A percentile compares a stretch with the other conserved stretches of the same genome.
These are phyloP conservation scores for Leucophora obtusa DNA, from an alignment of 2,888 invertebrate species.

Conservation along the genomic window DNA sequence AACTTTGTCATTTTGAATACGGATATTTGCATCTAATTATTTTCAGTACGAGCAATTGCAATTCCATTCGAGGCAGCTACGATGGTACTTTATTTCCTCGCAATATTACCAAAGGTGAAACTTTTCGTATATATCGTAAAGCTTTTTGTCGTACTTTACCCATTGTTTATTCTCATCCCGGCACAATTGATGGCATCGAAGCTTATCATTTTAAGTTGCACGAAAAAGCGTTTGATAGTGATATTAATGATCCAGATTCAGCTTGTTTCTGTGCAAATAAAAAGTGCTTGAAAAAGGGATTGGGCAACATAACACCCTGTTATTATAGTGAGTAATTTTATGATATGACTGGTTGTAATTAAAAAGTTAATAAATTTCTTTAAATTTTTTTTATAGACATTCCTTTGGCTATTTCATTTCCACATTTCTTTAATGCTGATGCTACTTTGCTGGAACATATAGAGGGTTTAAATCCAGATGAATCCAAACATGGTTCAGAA, in stretches of 20 bases:
- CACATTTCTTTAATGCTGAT: constrained; percentile 85
- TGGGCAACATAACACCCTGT: constrained; percentile 85
- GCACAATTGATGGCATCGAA: constrained; percentile 79
- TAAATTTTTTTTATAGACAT: constrained; percentile 79
- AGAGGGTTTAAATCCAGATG: constrained; percentile 83
- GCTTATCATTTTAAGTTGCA: constrained; percentile 82
- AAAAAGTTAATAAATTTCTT: not conserved
- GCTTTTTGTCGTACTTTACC: constrained; percentile 87
- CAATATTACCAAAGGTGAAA: constrained; percentile 80
- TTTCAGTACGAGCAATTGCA: constrained; percentile 82
- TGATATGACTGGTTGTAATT: not conserved
- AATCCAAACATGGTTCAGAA: constrained; percentile 79
- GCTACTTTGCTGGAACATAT: constrained; percentile 81
- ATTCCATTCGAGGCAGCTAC: constrained; percentile 83
- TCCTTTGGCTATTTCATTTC: constrained; percentile 86
- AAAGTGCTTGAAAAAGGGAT: constrained; percentile 81
- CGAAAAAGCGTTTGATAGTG: constrained; percentile 81
- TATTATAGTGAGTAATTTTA: constrained; percentile 82
- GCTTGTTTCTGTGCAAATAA: constrained; percentile 82
- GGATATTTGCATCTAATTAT: no score
- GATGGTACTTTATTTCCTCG: constrained; percentile 87
- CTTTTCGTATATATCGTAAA: constrained; percentile 84
- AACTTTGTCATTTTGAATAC: no score
- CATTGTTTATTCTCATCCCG: constrained; percentile 79
- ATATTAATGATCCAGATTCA: constrained; percentile 81